These are phyloP conservation scores for Halotydeus destructor DNA, from an alignment of 1,140 invertebrate genomes.

Conservation along the genomic window DNA sequence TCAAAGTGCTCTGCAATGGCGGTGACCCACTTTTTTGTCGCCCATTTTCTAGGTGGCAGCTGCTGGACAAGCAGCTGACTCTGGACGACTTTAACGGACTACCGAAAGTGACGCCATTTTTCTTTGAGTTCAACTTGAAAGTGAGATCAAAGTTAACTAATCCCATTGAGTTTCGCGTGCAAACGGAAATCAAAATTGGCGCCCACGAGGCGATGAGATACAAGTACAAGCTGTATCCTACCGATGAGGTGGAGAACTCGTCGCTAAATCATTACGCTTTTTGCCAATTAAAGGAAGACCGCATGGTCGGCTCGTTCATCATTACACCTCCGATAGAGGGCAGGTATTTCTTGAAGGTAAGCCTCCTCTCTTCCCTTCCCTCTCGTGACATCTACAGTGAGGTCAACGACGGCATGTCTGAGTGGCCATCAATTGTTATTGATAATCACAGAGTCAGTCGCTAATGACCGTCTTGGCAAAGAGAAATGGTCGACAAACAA, in stretches of 20 bases:
- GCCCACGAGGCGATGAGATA: slow-evolving; percentile 19
- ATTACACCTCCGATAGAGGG: slow-evolving; percentile 21
- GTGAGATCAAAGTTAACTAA: slow-evolving; percentile 18
- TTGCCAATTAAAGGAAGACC: slow-evolving; percentile 23
- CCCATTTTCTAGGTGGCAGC: slow-evolving; percentile 28
- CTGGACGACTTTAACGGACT: slow-evolving; percentile 30
- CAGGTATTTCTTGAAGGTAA: slow-evolving; percentile 22
- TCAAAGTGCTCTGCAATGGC: no score
- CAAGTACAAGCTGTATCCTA: slow-evolving; percentile 20
- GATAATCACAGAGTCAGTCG: no score
- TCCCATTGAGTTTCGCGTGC: slow-evolving; percentile 18
- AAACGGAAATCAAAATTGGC: slow-evolving; percentile 19
- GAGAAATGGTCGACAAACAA: no score
- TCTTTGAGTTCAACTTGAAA: slow-evolving; percentile 22
- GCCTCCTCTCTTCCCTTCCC: neutral
- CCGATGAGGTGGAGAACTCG: slow-evolving; percentile 20
- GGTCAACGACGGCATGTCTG: no score
- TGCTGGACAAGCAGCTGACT: slow-evolving; percentile 28
- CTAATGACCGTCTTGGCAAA: no score
- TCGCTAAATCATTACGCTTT: slow-evolving; percentile 23
- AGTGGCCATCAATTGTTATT: no score
- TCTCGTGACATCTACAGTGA: no score
- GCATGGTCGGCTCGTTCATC: slow-evolving; percentile 20
- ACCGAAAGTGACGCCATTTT: slow-evolving; percentile 25
- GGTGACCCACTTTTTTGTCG: neutral